Conservation (phyloP, 2,888 invertebrate genomes). For the Troglohyphantes excavatus region DNA sequence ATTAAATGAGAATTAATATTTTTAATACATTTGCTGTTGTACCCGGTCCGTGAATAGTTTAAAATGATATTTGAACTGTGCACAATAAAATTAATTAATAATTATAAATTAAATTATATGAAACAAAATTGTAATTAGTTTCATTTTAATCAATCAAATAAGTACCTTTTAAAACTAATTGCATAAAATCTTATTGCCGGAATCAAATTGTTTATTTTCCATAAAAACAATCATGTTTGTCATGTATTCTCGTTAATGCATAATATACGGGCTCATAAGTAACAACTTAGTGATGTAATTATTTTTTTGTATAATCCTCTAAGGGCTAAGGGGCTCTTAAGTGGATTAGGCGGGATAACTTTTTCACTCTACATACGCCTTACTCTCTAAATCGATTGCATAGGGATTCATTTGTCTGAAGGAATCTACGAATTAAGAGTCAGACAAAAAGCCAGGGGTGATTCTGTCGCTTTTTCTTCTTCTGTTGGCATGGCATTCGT, state of each 20-base stretch:
- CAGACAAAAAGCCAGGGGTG: neutral
- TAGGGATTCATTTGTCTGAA: too few relatives aligned
- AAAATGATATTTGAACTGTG: too few relatives aligned
- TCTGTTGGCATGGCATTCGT: neutral
- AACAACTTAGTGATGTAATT: neutral
- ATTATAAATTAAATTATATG: too few relatives aligned
- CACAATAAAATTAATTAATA: too few relatives aligned
- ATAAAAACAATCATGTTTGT: slow-evolving; percentile 2
- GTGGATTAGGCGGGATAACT: slow-evolving; percentile 3
- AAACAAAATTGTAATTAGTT: too few relatives aligned
- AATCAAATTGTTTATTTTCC: neutral
- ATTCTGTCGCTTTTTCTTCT: too few relatives aligned
- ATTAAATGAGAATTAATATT: too few relatives aligned
- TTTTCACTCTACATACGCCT: slow-evolving; percentile 8
- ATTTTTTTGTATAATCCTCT: slow-evolving; percentile 19
- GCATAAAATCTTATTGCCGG: too few relatives aligned
- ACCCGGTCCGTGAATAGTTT: too few relatives aligned
- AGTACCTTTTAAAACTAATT: too few relatives aligned
- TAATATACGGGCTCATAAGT: neutral
- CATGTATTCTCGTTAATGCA: slow-evolving; percentile 1
- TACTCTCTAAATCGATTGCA: neutral
- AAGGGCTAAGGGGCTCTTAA: neutral
- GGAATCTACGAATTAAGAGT: neutral
- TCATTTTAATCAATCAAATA: too few relatives aligned
- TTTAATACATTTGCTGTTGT: too few relatives aligned